Percentiles rank a stretch among this genome's conserved stretches.
Conservation (phyloP, 2,888 invertebrate genomes). For the Xylota sylvarum region DNA sequence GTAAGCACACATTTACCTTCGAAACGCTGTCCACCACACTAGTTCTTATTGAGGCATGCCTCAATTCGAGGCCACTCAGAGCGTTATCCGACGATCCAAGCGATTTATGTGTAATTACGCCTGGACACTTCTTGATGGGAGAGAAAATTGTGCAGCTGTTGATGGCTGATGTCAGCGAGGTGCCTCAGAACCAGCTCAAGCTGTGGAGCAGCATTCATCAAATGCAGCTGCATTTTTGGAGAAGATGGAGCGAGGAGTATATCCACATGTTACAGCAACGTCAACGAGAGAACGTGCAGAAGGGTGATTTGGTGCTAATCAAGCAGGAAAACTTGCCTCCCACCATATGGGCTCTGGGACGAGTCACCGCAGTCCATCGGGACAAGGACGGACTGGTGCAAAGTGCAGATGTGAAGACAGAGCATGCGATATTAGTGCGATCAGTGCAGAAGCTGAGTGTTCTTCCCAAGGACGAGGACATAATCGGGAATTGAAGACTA, state of each 20-base stretch:
- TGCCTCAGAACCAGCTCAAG: conserved; percentile 3
- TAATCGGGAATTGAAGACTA: conserved; percentile 24
- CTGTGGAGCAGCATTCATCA: conserved; percentile 12
- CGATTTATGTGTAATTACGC: conserved; percentile 4
- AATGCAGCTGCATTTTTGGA: conserved; percentile 17
- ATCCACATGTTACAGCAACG: conserved; percentile 16
- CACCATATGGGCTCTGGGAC: conserved; percentile 19
- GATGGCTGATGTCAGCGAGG: conserved; percentile 6
- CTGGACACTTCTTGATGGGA: conserved; percentile 25
- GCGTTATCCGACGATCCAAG: conserved; percentile 20
- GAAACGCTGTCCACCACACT: neutral
- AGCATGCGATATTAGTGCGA: conserved; percentile 19
- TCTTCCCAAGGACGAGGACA: conserved; percentile 19
- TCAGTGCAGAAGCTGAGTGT: conserved; percentile 28
- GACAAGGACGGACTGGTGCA: too few relatives aligned
- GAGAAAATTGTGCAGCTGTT: conserved; percentile 16
- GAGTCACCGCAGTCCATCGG: conserved; percentile 6
- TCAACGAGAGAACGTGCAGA: neutral
- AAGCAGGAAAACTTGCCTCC: conserved; percentile 31
- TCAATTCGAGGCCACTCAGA: conserved; percentile 22
- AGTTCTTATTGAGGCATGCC: neutral
- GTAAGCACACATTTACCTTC: conserved; percentile 7
- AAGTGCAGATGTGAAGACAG: conserved; percentile 6
- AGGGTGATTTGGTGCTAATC: conserved; percentile 9
- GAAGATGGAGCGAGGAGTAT: too few relatives aligned